phyloP scores from a whole-genome alignment of 2,113 vertebrate species.

The Cochlearius cochlearius region DNA sequence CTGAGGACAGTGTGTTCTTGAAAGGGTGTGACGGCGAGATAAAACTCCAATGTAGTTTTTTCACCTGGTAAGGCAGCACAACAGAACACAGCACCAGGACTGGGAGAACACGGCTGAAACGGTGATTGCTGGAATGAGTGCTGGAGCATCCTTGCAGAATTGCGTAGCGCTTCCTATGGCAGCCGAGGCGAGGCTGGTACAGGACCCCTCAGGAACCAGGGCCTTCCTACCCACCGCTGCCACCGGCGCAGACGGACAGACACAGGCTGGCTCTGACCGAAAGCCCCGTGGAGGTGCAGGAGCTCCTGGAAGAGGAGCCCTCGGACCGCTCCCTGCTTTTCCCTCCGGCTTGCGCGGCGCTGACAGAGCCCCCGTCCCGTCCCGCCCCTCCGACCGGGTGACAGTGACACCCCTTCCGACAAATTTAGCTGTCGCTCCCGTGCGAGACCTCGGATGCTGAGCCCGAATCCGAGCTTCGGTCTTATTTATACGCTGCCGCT shows the following conservation, averaged over 20 bases:
- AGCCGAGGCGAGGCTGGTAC: not conserved
- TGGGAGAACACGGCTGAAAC: no score
- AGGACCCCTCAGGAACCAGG: not conserved
- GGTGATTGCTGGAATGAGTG: not conserved
- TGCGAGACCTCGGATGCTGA: no score
- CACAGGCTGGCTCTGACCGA: fast-evolving
- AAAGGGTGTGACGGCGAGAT: fast-evolving
- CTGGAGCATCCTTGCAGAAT: not conserved
- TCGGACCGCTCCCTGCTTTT: fast-evolving
- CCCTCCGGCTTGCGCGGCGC: fast-evolving
- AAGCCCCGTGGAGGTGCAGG: not conserved
- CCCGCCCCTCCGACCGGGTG: not conserved
- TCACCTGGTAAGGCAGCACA: not conserved
- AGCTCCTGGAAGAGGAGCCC: not conserved
- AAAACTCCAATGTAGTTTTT: not conserved
- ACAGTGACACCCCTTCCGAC: not conserved
- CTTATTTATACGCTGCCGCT: not conserved
- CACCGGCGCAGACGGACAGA: fast-evolving
- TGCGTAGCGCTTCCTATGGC: not conserved
- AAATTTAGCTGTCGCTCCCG: not conserved
- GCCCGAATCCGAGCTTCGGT: not conserved
- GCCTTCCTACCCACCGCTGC: not conserved
- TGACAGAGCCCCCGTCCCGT: not conserved
- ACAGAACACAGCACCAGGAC: not conserved
- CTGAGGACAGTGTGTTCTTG: not conserved